A percentile compares a stretch with the other conserved stretches of the same genome.
Evolutionary conservation across 1,140 invertebrate species (phyloP).

Genomic region (Melitaea cinxia): DNA sequence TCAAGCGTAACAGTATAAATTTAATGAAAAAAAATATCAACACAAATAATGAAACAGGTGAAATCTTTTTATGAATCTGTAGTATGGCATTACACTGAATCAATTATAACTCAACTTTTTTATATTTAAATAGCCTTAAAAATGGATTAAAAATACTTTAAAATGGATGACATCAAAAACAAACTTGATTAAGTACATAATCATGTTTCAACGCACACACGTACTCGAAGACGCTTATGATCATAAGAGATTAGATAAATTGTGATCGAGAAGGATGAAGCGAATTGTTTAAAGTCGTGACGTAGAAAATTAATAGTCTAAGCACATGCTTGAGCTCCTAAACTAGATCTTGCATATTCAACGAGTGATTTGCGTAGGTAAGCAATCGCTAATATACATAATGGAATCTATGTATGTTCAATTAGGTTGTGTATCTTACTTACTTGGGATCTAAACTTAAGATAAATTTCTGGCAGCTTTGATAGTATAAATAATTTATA

Average conservation of each 20-base stretch:
- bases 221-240: slow-evolving; percentile 22
- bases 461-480: neutral
- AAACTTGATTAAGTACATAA: neutral
- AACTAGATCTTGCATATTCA: slow-evolving; percentile 78
- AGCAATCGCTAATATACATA: slow-evolving; percentile 39
- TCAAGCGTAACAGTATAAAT: no score
- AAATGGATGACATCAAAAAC: no score
- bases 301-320: slow-evolving; percentile 75
- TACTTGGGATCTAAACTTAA: neutral
- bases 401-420: slow-evolving; percentile 27
- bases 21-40: no score
- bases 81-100: no score
- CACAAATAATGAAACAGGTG: no score
- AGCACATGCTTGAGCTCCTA: slow-evolving; percentile 75
- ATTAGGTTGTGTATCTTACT: slow-evolving; percentile 13
- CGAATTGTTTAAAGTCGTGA: slow-evolving; percentile 58
- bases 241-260: slow-evolving; percentile 33
- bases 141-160: no score
- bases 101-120: no score
- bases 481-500: no score
- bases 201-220: slow-evolving; percentile 4
- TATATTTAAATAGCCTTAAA: no score
- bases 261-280: slow-evolving; percentile 48
- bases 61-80: no score
- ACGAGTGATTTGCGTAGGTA: slow-evolving; percentile 38